Conservation (phyloP, 2,113 vertebrate species). For the Onychostruthus taczanowskii region DNA sequence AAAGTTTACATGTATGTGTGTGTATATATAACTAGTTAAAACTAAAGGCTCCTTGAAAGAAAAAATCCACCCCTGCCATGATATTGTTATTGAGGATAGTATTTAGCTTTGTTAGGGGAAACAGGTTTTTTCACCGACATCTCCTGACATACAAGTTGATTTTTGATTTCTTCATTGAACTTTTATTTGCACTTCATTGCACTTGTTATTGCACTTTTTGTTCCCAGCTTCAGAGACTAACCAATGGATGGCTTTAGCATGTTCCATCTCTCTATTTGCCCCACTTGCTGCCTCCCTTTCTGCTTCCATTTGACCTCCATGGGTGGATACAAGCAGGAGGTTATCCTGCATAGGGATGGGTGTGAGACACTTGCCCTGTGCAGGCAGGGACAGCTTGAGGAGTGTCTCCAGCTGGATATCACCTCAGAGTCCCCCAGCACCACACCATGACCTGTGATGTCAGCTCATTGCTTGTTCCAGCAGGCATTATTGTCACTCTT, state of each 20-base stretch:
- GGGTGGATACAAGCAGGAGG: not conserved
- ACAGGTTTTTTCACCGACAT: not conserved
- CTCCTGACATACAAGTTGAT: not conserved
- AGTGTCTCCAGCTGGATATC: not conserved
- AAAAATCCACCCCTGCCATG: not conserved
- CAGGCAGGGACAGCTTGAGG: not conserved
- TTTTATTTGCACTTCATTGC: too few species aligned
- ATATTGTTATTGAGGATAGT: not conserved
- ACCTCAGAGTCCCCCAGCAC: not conserved
- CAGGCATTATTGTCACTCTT: not conserved
- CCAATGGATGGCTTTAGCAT: not conserved
- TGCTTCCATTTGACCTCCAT: not conserved
- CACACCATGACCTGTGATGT: not conserved
- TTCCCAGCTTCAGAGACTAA: not conserved
- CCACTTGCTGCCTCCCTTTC: not conserved
- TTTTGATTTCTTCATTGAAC: not conserved
- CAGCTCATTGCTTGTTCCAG: not conserved
- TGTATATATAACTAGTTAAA: not conserved
- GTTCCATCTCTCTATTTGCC: not conserved
- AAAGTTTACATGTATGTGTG: not conserved
- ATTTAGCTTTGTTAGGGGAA: not conserved
- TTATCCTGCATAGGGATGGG: not conserved
- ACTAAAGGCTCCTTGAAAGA: not conserved
- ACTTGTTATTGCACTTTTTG: not conserved
- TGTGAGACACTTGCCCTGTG: not conserved